A percentile compares a stretch with the other conserved stretches of the same genome.
These are phyloP conservation scores for Platichthys stellatus DNA, from an alignment of 2,113 vertebrate species.

Conservation along the genomic window DNA sequence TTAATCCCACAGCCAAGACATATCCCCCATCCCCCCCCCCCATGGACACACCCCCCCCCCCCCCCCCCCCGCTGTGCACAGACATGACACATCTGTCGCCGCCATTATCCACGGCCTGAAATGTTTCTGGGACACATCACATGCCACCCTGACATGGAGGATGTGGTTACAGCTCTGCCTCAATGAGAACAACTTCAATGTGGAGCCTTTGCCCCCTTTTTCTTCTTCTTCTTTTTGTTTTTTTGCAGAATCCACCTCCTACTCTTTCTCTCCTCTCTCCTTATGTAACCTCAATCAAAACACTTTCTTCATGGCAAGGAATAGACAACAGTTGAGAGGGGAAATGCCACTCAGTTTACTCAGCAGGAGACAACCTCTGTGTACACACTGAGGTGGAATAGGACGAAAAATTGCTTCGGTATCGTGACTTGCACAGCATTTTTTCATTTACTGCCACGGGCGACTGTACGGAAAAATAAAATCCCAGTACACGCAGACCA, in stretches of 20 bases:
- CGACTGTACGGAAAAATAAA: not conserved
- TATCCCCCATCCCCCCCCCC: conserved; percentile 22
- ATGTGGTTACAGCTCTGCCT: conserved; percentile 32
- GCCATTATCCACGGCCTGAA: conserved; percentile 51
- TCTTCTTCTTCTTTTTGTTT: not conserved
- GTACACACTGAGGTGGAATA: conserved; percentile 11
- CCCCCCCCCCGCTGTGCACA: conserved; percentile 34
- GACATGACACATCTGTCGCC: conserved; percentile 76
- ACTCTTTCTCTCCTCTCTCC: not conserved
- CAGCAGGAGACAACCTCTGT: conserved; percentile 24
- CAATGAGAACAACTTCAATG: conserved; percentile 12
- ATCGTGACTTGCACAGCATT: conserved; percentile 14
- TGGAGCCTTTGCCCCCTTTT: not conserved
- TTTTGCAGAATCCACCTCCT: not conserved
- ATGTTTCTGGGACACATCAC: conserved; percentile 64
- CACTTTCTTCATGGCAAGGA: conserved; percentile 28
- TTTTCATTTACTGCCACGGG: not conserved
- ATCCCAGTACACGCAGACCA: conserved; percentile 8
- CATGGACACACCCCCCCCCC: conserved; percentile 31
- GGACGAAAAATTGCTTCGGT: conserved; percentile 18
- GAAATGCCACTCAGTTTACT: conserved; percentile 14
- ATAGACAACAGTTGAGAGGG: conserved; percentile 16
- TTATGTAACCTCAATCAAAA: conserved; percentile 46
- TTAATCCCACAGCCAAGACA: conserved; percentile 66
- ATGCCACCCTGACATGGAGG: conserved; percentile 42